Base-by-base conservation (phyloP, 1,140 invertebrate species). In the Tetragnatha versicolor region DNA sequence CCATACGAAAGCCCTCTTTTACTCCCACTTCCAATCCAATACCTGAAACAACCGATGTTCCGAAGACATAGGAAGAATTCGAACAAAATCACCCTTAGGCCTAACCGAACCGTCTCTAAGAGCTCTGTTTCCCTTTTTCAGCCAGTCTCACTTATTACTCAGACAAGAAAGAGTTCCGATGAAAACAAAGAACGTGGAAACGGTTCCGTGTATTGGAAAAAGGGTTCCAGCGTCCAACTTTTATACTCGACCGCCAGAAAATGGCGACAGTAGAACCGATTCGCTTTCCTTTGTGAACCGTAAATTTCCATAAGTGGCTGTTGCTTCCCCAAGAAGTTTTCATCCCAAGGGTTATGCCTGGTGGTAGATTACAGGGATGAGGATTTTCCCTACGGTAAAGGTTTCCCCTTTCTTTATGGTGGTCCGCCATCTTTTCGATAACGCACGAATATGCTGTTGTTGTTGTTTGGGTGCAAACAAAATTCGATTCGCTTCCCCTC, bases 221-320 rank as follows among this genome's bases (percentile, higher is more conserved):
- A 58, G 17, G 55, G 20, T 58, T 58, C 55, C 5, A 17, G 39
- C 17, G 27, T 58, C 55, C 20, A 33, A n/a, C n/a, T n/a, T n/a
- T n/a, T n/a, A n/a, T n/a, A n/a, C n/a, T n/a, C n/a, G n/a, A n/a
- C n/a, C n/a, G n/a, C n/a, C n/a, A n/a, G n/a, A n/a, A n/a, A n/a
- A n/a, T n/a, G n/a, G n/a, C n/a, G n/a, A n/a, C n/a, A n/a, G n/a
- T n/a, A n/a, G n/a, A n/a, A n/a, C n/a, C n/a, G n/a, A n/a, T n/a
- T n/a, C n/a, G n/a, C n/a, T n/a, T n/a, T n/a, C n/a, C n/a, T n/a
- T 20, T 5, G 55, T n/a, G 20, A 58, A 31, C 55, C 17, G 29
- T 7, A 58, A 58, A 58, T 58, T 58, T 58, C 55, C 55, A 58
- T 58, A 58, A 58, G 55, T 33, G 35, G 55, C 22, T 58, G 55